Evolutionary conservation across 2,797 vertebrate genomes (phyloP).

Genomic region (Kryptolebias ocellatus): DNA sequence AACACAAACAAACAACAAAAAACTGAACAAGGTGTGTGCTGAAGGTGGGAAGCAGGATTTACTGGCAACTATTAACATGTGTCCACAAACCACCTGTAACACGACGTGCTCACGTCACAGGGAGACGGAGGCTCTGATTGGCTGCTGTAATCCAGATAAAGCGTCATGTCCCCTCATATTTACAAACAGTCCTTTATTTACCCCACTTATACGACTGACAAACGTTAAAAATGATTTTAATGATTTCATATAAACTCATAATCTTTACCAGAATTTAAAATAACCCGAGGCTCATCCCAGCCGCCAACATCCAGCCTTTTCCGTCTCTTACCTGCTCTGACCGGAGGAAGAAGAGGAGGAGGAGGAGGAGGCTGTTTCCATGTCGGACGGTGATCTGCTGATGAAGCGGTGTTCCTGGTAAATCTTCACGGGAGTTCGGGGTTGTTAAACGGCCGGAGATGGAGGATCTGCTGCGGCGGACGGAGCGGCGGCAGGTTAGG

Average conservation of each 20-base stretch:
- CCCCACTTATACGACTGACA: not conserved
- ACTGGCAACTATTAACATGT: not conserved
- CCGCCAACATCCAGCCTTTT: not conserved
- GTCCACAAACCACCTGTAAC: constrained; percentile 31
- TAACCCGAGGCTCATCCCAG: not conserved
- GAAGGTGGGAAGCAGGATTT: not conserved
- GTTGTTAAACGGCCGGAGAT: constrained; percentile 19
- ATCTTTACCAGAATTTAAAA: constrained; percentile 17
- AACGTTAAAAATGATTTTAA: not conserved
- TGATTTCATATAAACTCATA: not conserved
- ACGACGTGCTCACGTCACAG: constrained; percentile 20
- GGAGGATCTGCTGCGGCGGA: constrained; percentile 2
- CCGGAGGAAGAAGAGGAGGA: constrained; percentile 48
- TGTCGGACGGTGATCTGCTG: constrained; percentile 31
- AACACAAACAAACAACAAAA: no score
- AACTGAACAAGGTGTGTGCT: no score
- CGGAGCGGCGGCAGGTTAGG: constrained; percentile 15
- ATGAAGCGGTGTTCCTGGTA: not conserved
- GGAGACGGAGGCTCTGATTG: not conserved
- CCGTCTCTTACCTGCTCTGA: constrained; percentile 73
- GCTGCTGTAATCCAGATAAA: constrained; percentile 38
- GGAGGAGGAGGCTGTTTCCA: constrained; percentile 55
- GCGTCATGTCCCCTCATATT: not conserved
- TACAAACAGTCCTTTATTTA: not conserved
- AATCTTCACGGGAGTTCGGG: constrained; percentile 2